phyloP scores from a whole-genome alignment of 2,113 vertebrate species.

The Rhodinocichla rosea region DNA sequence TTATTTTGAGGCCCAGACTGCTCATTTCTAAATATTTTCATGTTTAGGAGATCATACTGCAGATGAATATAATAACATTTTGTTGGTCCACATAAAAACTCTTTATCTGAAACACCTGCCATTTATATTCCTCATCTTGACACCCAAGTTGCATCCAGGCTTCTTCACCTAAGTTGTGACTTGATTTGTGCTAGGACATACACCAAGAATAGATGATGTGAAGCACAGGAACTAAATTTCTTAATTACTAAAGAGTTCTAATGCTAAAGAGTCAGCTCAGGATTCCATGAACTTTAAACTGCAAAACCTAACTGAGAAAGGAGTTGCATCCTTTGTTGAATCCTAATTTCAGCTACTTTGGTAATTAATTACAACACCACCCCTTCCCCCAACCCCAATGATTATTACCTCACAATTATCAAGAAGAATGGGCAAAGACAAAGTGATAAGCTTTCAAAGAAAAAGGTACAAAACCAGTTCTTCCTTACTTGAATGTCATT shows the following conservation, averaged over 20 bases:
- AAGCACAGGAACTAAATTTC: neutral
- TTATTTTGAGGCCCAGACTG: neutral
- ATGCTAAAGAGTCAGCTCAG: neutral
- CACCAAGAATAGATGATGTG: neutral
- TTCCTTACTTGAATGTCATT: neutral
- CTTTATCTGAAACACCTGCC: neutral
- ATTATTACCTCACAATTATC: neutral
- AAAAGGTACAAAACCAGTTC: neutral
- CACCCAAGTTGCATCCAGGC: neutral
- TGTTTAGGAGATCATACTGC: neutral
- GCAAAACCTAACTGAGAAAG: neutral
- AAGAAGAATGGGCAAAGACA: neutral
- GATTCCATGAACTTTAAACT: neutral
- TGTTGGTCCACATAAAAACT: neutral
- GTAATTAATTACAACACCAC: neutral
- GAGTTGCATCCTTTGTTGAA: neutral
- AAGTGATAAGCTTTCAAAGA: neutral
- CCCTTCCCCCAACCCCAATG: fast-evolving
- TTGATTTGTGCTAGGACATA: neutral
- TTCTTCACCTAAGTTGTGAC: neutral
- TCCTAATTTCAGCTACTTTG: neutral
- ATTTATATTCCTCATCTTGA: neutral
- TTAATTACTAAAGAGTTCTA: neutral
- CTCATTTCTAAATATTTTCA: neutral
- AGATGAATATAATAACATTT: neutral